A percentile compares a stretch with the other conserved stretches of the same genome.
Conservation (phyloP, 2,888 invertebrate species). For the Anodontia alba region DNA sequence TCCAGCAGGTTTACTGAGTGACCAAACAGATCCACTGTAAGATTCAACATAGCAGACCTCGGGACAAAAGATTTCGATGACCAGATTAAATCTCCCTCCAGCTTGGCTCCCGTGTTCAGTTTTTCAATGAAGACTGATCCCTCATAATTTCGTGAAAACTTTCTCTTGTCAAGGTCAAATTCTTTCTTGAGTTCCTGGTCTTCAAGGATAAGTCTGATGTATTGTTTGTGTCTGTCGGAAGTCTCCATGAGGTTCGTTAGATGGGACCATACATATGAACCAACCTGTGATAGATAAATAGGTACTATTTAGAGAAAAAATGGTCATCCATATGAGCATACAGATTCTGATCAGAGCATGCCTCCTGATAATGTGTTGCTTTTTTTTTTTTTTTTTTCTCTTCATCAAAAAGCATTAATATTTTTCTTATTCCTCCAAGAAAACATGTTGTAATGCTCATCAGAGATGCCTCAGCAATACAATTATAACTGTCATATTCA, state of each 20-base stretch:
- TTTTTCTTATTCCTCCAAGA: too few relatives aligned
- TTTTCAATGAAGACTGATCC: conserved; percentile 92
- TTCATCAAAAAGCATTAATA: too few relatives aligned
- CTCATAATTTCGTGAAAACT: conserved; percentile 96
- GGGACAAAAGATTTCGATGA: conserved; percentile 83
- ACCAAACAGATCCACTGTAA: conserved; percentile 87
- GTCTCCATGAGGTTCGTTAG: conserved; percentile 94
- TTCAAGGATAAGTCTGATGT: conserved; percentile 93
- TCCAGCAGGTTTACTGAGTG: conserved; percentile 95
- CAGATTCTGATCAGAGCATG: too few relatives aligned
- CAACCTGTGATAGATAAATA: conserved; percentile 88
- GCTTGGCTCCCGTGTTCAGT: conserved; percentile 87
- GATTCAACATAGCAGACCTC: conserved; percentile 82
- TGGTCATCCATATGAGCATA: background rate
- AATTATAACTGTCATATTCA: too few relatives aligned
- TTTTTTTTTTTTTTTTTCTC: too few relatives aligned
- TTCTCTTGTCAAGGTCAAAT: conserved; percentile 93
- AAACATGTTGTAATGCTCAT: too few relatives aligned
- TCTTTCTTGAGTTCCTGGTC: conserved; percentile 92
- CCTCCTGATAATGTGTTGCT: too few relatives aligned
- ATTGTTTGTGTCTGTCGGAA: conserved; percentile 92
- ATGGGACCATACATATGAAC: conserved; percentile 98
- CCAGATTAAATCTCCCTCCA: conserved; percentile 84
- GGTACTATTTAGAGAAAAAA: background rate
- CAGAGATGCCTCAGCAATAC: too few relatives aligned